A percentile compares a stretch with the other conserved stretches of the same genome.
These are phyloP conservation scores for Ormia ochracea DNA, from an alignment of 2,888 invertebrate genomes.

Conservation along the genomic window DNA sequence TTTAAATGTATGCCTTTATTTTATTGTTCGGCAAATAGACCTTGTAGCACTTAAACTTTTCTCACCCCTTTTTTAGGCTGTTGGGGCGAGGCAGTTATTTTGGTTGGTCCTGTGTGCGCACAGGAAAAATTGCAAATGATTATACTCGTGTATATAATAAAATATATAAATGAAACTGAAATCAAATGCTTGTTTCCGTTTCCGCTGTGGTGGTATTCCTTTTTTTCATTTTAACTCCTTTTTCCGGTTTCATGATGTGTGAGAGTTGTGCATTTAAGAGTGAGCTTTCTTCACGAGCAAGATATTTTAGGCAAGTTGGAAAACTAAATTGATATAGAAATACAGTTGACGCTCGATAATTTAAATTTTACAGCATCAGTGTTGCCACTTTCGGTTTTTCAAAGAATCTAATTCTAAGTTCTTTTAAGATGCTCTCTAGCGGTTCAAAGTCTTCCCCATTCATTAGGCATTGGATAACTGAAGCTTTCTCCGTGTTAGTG, in stretches of 20 bases:
- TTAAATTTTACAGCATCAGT: too few relatives aligned
- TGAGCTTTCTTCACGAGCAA: neutral
- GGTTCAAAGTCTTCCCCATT: too few relatives aligned
- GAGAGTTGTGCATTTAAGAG: neutral
- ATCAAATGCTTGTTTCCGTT: constrained; percentile 60
- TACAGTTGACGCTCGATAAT: neutral
- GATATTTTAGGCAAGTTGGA: neutral
- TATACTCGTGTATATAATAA: constrained; percentile 1
- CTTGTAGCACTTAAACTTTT: neutral
- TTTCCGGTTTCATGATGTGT: neutral
- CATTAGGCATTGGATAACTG: too few relatives aligned
- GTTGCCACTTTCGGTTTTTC: too few relatives aligned
- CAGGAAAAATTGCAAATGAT: neutral
- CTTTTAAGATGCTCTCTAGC: too few relatives aligned
- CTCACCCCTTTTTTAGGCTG: neutral
- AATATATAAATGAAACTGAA: constrained; percentile 30
- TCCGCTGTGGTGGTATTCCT: constrained; percentile 45
- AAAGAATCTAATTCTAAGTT: too few relatives aligned
- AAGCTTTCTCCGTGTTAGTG: too few relatives aligned
- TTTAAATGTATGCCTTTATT: neutral
- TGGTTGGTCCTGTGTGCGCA: neutral
- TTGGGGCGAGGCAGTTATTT: neutral
- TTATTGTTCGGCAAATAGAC: neutral
- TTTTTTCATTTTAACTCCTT: neutral
- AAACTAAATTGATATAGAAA: neutral